phyloP scores from a whole-genome alignment of 2,113 vertebrate genomes.

The Gallinago undulata region DNA sequence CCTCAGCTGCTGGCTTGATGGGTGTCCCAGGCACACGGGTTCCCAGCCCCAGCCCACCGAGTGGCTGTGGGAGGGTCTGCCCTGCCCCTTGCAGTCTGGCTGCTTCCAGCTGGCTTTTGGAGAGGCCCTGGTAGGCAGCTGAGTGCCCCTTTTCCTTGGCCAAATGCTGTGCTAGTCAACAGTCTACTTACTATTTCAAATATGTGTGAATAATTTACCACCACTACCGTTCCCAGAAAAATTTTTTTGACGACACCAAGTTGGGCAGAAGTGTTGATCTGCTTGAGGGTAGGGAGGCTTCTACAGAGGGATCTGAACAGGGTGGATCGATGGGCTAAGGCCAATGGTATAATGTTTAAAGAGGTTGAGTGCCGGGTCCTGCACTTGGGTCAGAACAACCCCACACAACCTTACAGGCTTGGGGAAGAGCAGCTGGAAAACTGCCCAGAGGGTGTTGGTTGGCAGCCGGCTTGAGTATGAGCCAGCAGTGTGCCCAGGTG shows the following conservation, averaged over 20 bases:
- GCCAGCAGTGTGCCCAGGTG: neutral
- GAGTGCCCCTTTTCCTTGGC: neutral
- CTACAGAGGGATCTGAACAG: neutral
- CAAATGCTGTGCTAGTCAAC: neutral
- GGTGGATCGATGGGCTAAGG: neutral
- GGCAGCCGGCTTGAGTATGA: neutral
- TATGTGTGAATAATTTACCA: neutral
- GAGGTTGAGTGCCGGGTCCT: neutral
- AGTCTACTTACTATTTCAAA: neutral
- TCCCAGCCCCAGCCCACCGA: neutral
- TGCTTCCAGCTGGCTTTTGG: neutral
- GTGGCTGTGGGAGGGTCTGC: neutral
- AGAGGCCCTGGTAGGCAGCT: neutral
- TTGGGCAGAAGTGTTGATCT: neutral
- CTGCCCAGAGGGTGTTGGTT: neutral
- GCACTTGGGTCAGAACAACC: neutral
- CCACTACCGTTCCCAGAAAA: neutral
- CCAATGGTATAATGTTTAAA: neutral
- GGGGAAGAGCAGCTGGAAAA: neutral
- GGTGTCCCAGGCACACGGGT: rapidly evolving
- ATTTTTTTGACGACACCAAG: neutral
- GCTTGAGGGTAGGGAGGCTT: neutral
- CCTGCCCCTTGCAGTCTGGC: rapidly evolving
- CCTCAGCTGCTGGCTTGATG: neutral
- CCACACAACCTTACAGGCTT: neutral